A percentile compares a stretch with the other conserved stretches of the same genome.
Evolutionary conservation across 2,113 vertebrate genomes (phyloP).

Genomic region (Mustela lutreola): DNA sequence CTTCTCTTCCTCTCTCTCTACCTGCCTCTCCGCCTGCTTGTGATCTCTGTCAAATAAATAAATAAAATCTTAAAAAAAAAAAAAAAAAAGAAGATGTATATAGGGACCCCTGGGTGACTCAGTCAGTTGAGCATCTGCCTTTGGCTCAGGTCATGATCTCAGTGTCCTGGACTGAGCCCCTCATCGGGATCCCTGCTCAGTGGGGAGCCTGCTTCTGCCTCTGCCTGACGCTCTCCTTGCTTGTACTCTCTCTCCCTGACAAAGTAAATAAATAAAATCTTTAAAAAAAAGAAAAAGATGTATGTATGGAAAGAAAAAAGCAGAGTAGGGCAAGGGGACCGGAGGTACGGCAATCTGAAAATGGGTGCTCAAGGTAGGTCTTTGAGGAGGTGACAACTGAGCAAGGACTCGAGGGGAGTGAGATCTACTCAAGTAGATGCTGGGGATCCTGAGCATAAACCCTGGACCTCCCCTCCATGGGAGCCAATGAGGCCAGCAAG

Average conservation of each 20-base stretch:
- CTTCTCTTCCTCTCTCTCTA: too few relatives aligned
- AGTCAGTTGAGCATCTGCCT: too few relatives aligned
- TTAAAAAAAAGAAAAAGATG: background rate
- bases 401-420: background rate
- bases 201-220: too few relatives aligned
- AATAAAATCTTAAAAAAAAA: too few relatives aligned
- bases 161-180: too few relatives aligned
- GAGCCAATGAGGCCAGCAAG: too few relatives aligned
- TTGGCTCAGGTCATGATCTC: too few relatives aligned
- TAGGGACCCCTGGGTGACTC: too few relatives aligned
- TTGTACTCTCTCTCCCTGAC: background rate
- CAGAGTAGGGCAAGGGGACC: background rate
- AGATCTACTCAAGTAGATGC: background rate
- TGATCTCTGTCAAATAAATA: too few relatives aligned
- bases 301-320: background rate
- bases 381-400: background rate
- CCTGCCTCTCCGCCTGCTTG: too few relatives aligned
- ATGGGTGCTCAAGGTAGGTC: background rate
- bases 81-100: background rate
- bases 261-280: background rate
- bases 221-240: background rate
- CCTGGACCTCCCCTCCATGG: accelerated
- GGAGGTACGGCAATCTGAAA: background rate
- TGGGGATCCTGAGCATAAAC: background rate
- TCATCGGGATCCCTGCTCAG: too few relatives aligned